These are phyloP conservation scores for Amphipoea lucens DNA, from an alignment of 2,888 invertebrate species.

Conservation along the genomic window DNA sequence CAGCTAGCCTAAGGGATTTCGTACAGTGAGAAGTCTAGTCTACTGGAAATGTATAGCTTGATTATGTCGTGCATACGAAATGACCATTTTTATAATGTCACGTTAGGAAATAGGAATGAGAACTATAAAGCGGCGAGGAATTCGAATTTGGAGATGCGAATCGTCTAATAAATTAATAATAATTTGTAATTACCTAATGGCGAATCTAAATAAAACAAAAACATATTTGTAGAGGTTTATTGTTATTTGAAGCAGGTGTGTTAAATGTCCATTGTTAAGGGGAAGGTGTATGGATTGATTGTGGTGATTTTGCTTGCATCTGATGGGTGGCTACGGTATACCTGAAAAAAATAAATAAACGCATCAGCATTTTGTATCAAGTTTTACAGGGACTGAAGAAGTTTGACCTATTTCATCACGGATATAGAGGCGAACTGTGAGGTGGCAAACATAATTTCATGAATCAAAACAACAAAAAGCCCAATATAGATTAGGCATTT, in stretches of 20 bases:
- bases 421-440: too few species aligned
- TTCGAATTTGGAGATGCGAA: conserved; percentile 19
- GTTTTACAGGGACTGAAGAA: background rate
- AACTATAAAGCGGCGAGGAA: background rate
- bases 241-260: conserved; percentile 3
- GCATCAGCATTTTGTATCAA: background rate
- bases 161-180: background rate
- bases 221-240: conserved; percentile 34
- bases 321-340: conserved; percentile 60
- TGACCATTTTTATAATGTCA: background rate
- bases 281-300: conserved; percentile 12
- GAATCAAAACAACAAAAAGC: too few species aligned
- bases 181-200: background rate
- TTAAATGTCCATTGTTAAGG: conserved; percentile 4
- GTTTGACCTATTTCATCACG: background rate
- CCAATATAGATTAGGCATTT: too few species aligned
- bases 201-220: conserved; percentile 25
- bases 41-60: background rate
- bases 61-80: background rate
- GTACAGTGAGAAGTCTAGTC: background rate
- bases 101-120: background rate
- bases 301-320: conserved; percentile 7
- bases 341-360: conserved; percentile 63
- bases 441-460: too few species aligned
- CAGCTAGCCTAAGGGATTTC: background rate